phyloP scores from a whole-genome alignment of 1,140 invertebrate genomes.

The Cydia strobilella region DNA sequence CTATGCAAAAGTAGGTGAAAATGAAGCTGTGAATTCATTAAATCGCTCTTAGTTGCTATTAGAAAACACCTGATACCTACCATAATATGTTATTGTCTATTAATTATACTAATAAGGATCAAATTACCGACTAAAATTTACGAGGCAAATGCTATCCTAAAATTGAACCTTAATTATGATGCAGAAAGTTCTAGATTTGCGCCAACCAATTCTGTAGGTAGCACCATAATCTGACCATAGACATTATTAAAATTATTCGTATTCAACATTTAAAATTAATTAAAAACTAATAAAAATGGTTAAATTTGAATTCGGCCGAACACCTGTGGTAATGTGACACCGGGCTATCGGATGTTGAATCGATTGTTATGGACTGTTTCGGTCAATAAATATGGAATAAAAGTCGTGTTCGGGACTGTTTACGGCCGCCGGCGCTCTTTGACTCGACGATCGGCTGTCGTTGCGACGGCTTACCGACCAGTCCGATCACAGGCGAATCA shows the following conservation, averaged over 20 bases:
- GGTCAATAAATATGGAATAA: slow-evolving; percentile 23
- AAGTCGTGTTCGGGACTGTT: slow-evolving; percentile 9
- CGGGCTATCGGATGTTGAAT: slow-evolving; percentile 28
- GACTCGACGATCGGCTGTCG: not conserved
- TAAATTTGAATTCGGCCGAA: slow-evolving; percentile 35
- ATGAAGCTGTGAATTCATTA: not conserved
- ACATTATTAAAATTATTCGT: slow-evolving; percentile 7
- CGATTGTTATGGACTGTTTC: slow-evolving; percentile 19
- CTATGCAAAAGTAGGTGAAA: not conserved
- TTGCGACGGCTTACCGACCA: not conserved
- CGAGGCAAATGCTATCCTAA: not conserved
- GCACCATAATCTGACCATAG: slow-evolving; percentile 3
- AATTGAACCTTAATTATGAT: not conserved
- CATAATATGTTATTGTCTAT: not conserved
- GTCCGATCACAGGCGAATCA: not conserved
- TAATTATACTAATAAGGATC: not conserved
- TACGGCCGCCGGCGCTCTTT: slow-evolving; percentile 14
- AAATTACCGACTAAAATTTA: not conserved
- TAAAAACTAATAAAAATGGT: slow-evolving; percentile 19
- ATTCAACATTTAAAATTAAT: slow-evolving; percentile 28
- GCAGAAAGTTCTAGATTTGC: slow-evolving; percentile 18
- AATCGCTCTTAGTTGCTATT: not conserved
- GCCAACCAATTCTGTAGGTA: not conserved
- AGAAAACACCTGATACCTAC: slow-evolving; percentile 4
- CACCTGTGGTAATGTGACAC: slow-evolving; percentile 56